Evolutionary conservation across 2,797 vertebrate genomes (phyloP).

Genomic region (Sebastes steindachneri): DNA sequence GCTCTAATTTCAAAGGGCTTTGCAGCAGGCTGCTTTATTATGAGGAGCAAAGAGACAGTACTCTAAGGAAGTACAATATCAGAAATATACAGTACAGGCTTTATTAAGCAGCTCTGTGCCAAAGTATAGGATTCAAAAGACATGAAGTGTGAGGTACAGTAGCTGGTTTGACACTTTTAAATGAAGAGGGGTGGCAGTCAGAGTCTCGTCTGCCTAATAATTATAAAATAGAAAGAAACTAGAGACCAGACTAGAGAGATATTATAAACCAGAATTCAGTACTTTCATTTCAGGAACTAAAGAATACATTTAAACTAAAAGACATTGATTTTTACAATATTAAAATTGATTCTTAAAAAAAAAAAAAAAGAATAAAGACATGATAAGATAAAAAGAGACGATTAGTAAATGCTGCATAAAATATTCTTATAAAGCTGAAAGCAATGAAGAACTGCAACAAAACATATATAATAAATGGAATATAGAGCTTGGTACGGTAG

Average conservation of each 20-base stretch:
- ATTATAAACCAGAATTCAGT: too few species aligned
- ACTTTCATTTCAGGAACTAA: too few species aligned
- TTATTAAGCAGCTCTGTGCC: slow-evolving; percentile 3
- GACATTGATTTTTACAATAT: too few species aligned
- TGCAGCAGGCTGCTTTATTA: neutral
- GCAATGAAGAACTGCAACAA: neutral
- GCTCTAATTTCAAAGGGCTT: slow-evolving; percentile 15
- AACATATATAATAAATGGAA: neutral
- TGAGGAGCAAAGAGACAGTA: slow-evolving; percentile 6
- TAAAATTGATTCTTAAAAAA: too few species aligned
- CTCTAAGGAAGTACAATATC: neutral
- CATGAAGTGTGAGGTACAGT: neutral
- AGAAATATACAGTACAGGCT: neutral
- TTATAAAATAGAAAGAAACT: neutral
- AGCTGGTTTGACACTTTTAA: neutral
- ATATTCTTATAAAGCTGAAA: neutral
- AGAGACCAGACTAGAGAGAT: too few species aligned
- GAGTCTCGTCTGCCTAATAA: neutral
- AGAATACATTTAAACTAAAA: too few species aligned
- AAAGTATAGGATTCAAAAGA: slow-evolving; percentile 19
- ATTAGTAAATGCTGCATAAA: neutral
- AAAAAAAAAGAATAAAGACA: too few species aligned
- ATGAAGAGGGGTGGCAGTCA: neutral
- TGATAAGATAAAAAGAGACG: neutral
- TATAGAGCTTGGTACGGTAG: neutral